Base-by-base conservation (phyloP, 1,140 invertebrate genomes). In the Nasonia giraulti region DNA sequence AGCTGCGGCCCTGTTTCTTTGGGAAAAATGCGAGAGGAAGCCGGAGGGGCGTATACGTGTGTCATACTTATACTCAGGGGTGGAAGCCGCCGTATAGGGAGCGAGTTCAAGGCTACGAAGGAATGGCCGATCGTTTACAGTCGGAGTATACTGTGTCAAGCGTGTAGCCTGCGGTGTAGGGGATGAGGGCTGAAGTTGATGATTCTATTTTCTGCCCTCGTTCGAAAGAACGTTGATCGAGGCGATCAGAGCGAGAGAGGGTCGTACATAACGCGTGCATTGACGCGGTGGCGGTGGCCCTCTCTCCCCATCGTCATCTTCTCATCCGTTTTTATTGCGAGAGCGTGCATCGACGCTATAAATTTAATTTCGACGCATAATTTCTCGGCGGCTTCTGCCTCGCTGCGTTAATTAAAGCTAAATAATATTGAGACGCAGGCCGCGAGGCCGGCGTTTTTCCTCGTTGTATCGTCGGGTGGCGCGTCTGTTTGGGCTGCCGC, bases 91-190 rank as follows among this genome's bases (percentile, higher is more conserved):
- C 40, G 40, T 8, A 40, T 8, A 66, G 62, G 1, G n/a, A 23
- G 62, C 0, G 69, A 71, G 23, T 77, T 77, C 44, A 77, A 77
- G 75, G 75, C 44, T 47, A 20, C 44, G 14, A 77, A 50, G 44
- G 27, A 77, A 77, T 27, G 75, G n/a, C 11, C n/a, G 10, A 77
- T 77, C 27, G 68, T 71, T 27, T 74, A n/a, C 17, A 50, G 44
- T 74, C 62, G 4, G 10, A 50, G 27, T 7, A 47, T 27, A 69
- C 40, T 40, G n/a, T 44, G 73, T 74, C 33, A 74, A 74, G 37
- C 73, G 33, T 6, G 37, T 20, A 37, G 33, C 7, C 12, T 40
- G 68, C 4, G 68, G 2, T 12, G 11, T 8, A 74, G 23, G 75
- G 40, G 44, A 50, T 2, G 37, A 27, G 37, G n/a, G 50, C 12